These are phyloP conservation scores for Mesaphorura yosii DNA, from an alignment of 1,140 invertebrate species.

Conservation along the genomic window DNA sequence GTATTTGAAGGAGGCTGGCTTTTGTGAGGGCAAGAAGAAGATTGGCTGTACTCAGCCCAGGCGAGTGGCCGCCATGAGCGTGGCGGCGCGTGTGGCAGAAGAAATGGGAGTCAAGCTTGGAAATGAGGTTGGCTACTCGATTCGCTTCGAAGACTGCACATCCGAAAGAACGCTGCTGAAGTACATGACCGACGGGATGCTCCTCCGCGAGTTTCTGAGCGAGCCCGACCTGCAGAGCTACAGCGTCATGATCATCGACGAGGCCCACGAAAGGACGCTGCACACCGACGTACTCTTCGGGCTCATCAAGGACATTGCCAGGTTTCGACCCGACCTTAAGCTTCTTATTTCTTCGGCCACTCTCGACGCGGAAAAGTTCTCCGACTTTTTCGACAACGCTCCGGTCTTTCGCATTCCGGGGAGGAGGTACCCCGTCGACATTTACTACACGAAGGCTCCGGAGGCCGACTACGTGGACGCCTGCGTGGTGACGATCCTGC, in stretches of 20 bases:
- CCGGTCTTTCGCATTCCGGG: slow-evolving; percentile 96
- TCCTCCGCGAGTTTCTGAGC: slow-evolving; percentile 91
- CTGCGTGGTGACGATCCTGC: slow-evolving; percentile 87
- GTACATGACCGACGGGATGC: slow-evolving; percentile 99
- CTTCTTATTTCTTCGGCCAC: slow-evolving; percentile 95
- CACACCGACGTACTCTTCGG: slow-evolving; percentile 99
- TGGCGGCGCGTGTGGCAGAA: slow-evolving; percentile 58
- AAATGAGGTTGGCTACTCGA: slow-evolving; percentile 61
- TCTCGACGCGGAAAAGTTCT: slow-evolving; percentile 96
- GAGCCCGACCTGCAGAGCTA: slow-evolving; percentile 91
- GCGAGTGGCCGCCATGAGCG: slow-evolving; percentile 68
- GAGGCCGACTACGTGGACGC: slow-evolving; percentile 98
- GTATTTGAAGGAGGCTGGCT: slow-evolving; percentile 86
- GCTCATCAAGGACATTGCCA: slow-evolving; percentile 91
- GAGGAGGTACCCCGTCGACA: slow-evolving; percentile 71
- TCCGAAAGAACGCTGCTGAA: slow-evolving; percentile 52
- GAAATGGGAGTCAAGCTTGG: slow-evolving; percentile 60
- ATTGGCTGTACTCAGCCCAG: slow-evolving; percentile 67
- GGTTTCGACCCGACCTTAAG: slow-evolving; percentile 90
- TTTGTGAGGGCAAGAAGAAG: slow-evolving; percentile 60
- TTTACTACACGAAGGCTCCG: slow-evolving; percentile 97
- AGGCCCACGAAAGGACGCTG: slow-evolving; percentile 95
- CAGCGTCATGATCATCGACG: slow-evolving; percentile 98
- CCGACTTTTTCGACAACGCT: slow-evolving; percentile 95
- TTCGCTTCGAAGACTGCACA: slow-evolving; percentile 68